Base-by-base conservation (phyloP, 2,888 invertebrate species). In the Hedya salicella region DNA sequence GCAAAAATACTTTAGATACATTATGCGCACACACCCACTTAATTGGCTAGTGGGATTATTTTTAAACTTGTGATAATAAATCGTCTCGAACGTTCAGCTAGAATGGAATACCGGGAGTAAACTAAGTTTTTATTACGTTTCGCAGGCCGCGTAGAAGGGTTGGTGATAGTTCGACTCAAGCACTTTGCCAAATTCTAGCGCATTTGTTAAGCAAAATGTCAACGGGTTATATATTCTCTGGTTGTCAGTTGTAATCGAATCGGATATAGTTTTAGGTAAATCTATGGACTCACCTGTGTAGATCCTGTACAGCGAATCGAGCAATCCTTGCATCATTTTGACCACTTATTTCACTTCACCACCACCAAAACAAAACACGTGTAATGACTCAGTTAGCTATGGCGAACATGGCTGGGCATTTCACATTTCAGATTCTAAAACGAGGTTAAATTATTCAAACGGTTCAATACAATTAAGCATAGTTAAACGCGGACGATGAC, bases 291-390 rank as follows among this genome's bases (percentile, higher is more conserved):
- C 76, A 92, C 91, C 91, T 89, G 90, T 74, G 73, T 91, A 92
- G 77, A 92, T 92, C 79, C 82, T 91, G 81, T 86, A 88, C 65
- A 91, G 83, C 64, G 92, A 91, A 63, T 89, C 91, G 81, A 92
- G 76, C 72, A 92, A 81, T 78, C 91, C 92, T 82, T 92, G 91
- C 91, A 92, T 91, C 91, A 91, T 92, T 75, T 87, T 92, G 82
- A 71, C 72, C 70, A 72, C 75, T 77, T 79, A 71, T 74, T 71
- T 71, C n/a, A n/a, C n/a, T 68, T 69, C 81, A 81, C 81, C 79
- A 69, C 73, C 78, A 76, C 73, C 76, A 21, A 16, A 73, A 75
- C 73, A 67, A 77, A 73, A 76, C 74, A 73, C 72, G 50, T 62
- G 57, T 68, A 63, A 68, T 67, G 62, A 65, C 67, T 69, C 67